Conservation (phyloP, 2,113 vertebrate genomes). For the Polypterus senegalus region DNA sequence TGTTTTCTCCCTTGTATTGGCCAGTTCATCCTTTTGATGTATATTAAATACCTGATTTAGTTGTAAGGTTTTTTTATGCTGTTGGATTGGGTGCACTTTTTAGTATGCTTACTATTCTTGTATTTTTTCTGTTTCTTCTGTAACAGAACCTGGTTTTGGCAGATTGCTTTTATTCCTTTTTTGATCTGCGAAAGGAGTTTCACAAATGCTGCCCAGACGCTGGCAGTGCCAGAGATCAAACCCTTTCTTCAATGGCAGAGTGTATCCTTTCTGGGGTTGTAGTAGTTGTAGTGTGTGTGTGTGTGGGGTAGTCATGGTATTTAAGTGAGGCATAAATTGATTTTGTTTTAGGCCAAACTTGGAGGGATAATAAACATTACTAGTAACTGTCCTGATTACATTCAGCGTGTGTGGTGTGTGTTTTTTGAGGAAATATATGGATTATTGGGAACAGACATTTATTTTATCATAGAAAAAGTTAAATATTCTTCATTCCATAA, state of each 20-base stretch:
- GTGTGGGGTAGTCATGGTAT: too few species aligned
- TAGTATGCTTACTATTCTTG: background rate
- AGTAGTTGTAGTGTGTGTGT: background rate
- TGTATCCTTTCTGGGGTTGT: slow-evolving; percentile 56
- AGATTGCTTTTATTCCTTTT: slow-evolving; percentile 86
- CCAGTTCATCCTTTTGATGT: too few species aligned
- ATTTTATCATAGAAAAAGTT: too few species aligned
- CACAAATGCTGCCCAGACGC: slow-evolving; percentile 64
- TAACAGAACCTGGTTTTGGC: slow-evolving; percentile 74
- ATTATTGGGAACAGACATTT: too few species aligned
- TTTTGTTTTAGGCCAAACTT: too few species aligned
- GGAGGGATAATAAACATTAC: too few species aligned
- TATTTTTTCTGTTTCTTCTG: slow-evolving; percentile 5
- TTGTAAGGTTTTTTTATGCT: too few species aligned
- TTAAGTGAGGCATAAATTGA: too few species aligned
- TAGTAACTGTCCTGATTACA: background rate
- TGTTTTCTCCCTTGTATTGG: too few species aligned
- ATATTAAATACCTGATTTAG: too few species aligned
- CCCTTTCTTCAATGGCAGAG: slow-evolving; percentile 73
- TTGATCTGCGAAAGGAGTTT: slow-evolving; percentile 81
- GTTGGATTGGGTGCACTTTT: background rate
- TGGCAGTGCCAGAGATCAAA: slow-evolving; percentile 57
- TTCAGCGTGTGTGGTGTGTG: background rate
- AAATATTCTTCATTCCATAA: too few species aligned
- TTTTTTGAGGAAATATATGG: background rate